Percentiles rank a stretch among this genome's conserved stretches.
These are phyloP conservation scores for Drosophila subpulchrella DNA, from an alignment of 1,140 invertebrate species.

Conservation along the genomic window DNA sequence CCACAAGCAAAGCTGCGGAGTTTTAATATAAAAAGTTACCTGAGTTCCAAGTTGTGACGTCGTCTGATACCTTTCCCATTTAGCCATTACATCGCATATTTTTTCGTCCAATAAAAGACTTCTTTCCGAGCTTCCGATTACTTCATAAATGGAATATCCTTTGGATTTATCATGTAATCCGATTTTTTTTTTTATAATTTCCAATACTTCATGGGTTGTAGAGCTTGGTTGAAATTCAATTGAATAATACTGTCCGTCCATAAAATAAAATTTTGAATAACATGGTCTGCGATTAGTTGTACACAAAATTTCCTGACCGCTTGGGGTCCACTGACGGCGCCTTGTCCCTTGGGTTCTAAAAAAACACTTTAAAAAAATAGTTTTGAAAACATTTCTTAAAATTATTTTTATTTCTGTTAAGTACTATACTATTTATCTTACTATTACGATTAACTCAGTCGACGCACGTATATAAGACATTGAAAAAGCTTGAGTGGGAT, in stretches of 20 bases:
- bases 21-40: no score
- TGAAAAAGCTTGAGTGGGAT: no score
- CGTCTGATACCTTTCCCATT: conserved; percentile 95
- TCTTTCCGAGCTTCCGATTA: conserved; percentile 91
- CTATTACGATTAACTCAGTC: no score
- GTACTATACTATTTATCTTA: background rate
- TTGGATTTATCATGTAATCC: conserved; percentile 93
- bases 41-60: conserved; percentile 84
- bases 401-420: background rate
- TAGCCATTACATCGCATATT: conserved; percentile 96
- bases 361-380: conserved; percentile 46
- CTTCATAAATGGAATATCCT: conserved; percentile 87
- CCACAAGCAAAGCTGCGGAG: no score
- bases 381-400: background rate
- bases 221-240: conserved; percentile 98
- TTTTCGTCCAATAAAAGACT: conserved; percentile 94
- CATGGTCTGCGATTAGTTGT: conserved; percentile 95
- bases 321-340: conserved; percentile 95
- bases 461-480: no score
- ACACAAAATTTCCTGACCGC: conserved; percentile 96
- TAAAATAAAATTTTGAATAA: conserved; percentile 95
- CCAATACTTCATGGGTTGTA: conserved; percentile 95
- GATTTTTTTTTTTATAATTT: conserved; percentile 96
- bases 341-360: conserved; percentile 88
- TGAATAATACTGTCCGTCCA: conserved; percentile 97